These are phyloP conservation scores for Antrozous pallidus DNA, from an alignment of 2,797 vertebrate genomes.

Conservation along the genomic window DNA sequence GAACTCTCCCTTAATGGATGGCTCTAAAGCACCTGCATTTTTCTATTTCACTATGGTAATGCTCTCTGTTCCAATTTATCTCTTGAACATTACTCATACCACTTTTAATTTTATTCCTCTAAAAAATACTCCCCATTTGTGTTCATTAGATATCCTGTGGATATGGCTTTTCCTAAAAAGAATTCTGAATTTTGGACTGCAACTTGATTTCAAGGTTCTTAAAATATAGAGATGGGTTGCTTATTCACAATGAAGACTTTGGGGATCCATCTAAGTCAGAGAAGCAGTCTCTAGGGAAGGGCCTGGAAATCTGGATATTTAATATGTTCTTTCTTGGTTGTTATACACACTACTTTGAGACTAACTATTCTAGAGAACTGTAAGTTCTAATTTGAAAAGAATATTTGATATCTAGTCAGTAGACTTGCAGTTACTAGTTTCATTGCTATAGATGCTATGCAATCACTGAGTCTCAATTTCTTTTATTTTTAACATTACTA, in stretches of 20 bases:
- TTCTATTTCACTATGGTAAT: neutral
- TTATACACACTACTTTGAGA: neutral
- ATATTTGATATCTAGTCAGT: neutral
- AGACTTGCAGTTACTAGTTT: neutral
- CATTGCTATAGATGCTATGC: neutral
- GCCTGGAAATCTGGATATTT: neutral
- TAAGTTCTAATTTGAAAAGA: neutral
- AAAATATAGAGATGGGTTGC: neutral
- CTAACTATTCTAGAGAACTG: neutral
- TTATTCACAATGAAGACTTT: neutral
- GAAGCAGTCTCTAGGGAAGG: neutral
- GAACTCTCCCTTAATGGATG: neutral
- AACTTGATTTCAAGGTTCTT: neutral
- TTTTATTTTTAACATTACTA: neutral
- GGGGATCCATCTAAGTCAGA: neutral
- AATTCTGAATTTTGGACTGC: conserved; percentile 13
- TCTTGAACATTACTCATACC: neutral
- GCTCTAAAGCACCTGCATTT: neutral
- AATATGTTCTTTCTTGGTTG: neutral
- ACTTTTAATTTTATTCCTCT: neutral
- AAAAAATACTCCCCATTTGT: neutral
- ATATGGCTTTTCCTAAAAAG: neutral
- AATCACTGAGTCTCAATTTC: neutral
- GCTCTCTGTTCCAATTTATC: neutral
- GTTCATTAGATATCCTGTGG: neutral